These are phyloP conservation scores for Theristicus caerulescens DNA, from an alignment of 2,113 vertebrate species.

Conservation along the genomic window DNA sequence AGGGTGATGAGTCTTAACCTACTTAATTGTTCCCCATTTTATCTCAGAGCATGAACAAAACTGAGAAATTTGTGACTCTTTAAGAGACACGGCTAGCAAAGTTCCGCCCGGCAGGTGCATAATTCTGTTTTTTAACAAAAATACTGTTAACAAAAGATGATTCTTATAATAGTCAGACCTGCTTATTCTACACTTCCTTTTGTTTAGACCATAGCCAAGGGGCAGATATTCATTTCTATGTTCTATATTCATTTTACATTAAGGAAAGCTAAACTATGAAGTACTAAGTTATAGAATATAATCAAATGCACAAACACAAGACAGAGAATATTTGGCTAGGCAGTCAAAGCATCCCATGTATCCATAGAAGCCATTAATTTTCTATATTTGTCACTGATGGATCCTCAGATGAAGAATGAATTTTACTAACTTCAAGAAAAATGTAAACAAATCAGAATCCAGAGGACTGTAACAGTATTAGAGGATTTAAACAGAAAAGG, in stretches of 20 bases:
- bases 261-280: not conserved
- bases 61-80: not conserved
- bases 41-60: not conserved
- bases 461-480: not conserved
- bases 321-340: not conserved
- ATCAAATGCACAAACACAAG: not conserved
- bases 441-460: not conserved
- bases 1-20: not conserved
- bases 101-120: not conserved
- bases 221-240: not conserved
- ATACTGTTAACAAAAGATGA: not conserved
- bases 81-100: not conserved
- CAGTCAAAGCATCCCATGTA: not conserved
- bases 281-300: not conserved
- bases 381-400: not conserved
- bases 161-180: not conserved
- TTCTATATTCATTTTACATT: not conserved
- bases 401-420: not conserved
- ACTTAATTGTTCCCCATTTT: not conserved
- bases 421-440: not conserved
- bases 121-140: not conserved
- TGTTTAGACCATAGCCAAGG: not conserved
- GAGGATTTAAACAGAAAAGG: not conserved
- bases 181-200: not conserved
- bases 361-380: not conserved